Evolutionary conservation across 2,888 invertebrate genomes (phyloP).

Genomic region (Lepidocyrtoides sp.): DNA sequence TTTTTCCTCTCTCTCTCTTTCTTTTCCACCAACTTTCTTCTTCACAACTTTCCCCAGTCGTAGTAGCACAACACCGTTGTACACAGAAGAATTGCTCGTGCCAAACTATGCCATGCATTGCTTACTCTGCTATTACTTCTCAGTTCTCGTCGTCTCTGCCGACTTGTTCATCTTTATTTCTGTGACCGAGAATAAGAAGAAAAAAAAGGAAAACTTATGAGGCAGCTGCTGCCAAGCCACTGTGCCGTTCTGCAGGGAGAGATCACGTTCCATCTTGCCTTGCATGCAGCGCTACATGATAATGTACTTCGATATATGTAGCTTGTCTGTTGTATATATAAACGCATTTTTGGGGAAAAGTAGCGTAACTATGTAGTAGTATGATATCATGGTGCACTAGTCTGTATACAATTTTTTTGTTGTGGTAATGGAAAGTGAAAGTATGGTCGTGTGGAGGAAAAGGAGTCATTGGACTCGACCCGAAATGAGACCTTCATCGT

Average conservation of each 20-base stretch:
- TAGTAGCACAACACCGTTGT: not conserved
- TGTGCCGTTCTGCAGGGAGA: constrained; percentile 3
- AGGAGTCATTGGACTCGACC: constrained; percentile 50
- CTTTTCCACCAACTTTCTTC: constrained; percentile 34
- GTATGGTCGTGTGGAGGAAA: constrained; percentile 30
- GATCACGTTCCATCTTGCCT: constrained; percentile 4
- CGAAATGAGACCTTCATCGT: constrained; percentile 55
- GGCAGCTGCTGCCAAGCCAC: constrained; percentile 41
- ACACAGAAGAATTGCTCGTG: constrained; percentile 18
- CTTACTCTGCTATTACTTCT: not conserved
- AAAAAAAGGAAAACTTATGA: constrained; percentile 13
- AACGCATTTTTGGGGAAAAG: too few relatives aligned
- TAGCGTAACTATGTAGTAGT: not conserved
- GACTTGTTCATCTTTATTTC: constrained; percentile 33
- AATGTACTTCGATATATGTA: not conserved
- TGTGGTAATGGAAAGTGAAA: constrained; percentile 30
- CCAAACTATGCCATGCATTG: not conserved
- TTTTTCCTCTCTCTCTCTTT: not conserved
- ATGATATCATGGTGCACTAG: too few relatives aligned
- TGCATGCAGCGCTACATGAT: not conserved
- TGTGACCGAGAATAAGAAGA: constrained; percentile 25
- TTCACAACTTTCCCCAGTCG: not conserved
- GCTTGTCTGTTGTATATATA: too few relatives aligned
- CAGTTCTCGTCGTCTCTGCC: not conserved
- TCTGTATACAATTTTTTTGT: constrained; percentile 5